Conservation (phyloP, 2,113 vertebrate genomes). For the Nesogale talazaci region DNA sequence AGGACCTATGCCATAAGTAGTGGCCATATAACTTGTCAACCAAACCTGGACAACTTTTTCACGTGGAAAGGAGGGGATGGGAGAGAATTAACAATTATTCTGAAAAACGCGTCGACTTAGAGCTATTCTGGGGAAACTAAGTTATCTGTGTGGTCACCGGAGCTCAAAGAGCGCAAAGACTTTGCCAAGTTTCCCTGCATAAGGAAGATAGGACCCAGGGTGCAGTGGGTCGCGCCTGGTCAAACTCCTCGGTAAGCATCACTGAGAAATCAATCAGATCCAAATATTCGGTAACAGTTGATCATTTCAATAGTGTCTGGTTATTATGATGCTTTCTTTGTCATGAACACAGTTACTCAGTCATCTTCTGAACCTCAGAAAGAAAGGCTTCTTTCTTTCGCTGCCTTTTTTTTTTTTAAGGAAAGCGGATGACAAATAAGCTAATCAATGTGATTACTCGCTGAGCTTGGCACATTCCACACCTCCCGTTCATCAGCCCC, state of each 20-base stretch:
- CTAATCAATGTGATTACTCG: constrained; percentile 66
- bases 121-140: not conserved
- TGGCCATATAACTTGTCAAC: constrained; percentile 27
- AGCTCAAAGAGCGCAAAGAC: constrained; percentile 29
- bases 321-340: constrained; percentile 5
- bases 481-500: constrained; percentile 68
- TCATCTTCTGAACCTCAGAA: not conserved
- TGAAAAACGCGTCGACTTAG: constrained; percentile 1
- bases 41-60: constrained; percentile 41
- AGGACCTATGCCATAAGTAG: constrained; percentile 40
- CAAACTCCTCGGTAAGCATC: not conserved
- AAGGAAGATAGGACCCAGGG: not conserved
- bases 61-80: not conserved
- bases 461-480: constrained; percentile 53
- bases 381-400: constrained; percentile 1
- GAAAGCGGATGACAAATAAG: constrained; percentile 67
- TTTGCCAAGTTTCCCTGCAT: not conserved
- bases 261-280: constrained; percentile 8
- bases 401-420: not conserved
- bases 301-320: not conserved
- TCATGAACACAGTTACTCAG: not conserved
- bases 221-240: not conserved
- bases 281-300: constrained; percentile 1
- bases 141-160: not conserved
- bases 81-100: constrained; percentile 2